These are phyloP conservation scores for Alligator mississippiensis DNA, from an alignment of 2,113 vertebrate genomes.

Conservation along the genomic window DNA sequence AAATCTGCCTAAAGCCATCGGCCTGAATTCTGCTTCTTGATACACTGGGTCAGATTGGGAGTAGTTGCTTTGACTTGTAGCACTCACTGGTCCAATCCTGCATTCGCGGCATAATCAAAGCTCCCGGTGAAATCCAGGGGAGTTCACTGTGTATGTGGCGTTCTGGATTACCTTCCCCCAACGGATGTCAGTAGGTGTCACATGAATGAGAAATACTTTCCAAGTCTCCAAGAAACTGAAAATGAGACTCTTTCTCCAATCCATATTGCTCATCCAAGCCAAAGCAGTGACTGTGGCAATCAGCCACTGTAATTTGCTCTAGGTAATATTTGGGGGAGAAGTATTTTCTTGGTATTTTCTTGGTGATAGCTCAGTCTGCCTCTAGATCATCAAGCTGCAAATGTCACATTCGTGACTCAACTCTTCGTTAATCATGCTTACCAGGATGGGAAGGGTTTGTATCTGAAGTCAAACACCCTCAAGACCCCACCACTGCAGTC, in stretches of 20 bases:
- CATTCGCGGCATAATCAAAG: fast-evolving
- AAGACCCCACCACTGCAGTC: fast-evolving
- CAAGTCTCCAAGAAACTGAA: not conserved
- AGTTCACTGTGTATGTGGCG: not conserved
- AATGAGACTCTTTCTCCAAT: not conserved
- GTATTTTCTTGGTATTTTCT: not conserved
- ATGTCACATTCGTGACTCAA: not conserved
- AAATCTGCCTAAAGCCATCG: not conserved
- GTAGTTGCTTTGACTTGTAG: too few relatives aligned
- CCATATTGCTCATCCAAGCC: not conserved
- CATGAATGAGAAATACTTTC: not conserved
- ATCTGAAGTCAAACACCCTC: not conserved
- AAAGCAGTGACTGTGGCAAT: not conserved
- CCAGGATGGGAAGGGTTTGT: not conserved
- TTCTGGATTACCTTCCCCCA: not conserved
- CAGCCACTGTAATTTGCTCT: not conserved
- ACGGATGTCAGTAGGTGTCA: not conserved
- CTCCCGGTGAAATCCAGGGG: fast-evolving
- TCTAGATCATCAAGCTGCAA: slow-evolving; percentile 13
- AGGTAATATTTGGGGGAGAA: not conserved
- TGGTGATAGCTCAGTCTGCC: not conserved
- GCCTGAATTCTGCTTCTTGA: not conserved
- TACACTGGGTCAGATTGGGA: not conserved
- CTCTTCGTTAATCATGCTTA: not conserved
- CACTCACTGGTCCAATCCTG: fast-evolving